Percentiles rank a stretch among this genome's conserved stretches.
These are phyloP conservation scores for Caenorhabditis japonica DNA, from an alignment of 2,888 invertebrate species.

Conservation along the genomic window DNA sequence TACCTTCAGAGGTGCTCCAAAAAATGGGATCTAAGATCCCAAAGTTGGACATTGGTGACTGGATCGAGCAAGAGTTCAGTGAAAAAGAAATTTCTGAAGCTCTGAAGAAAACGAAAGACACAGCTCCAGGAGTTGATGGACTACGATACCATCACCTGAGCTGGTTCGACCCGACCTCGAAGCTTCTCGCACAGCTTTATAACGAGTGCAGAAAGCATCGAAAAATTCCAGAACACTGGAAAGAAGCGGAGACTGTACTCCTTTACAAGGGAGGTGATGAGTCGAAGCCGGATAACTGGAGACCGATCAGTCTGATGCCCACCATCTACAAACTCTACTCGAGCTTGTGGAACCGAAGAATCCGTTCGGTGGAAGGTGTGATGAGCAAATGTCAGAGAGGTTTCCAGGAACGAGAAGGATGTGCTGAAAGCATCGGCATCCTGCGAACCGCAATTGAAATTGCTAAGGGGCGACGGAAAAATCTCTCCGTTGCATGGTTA, in stretches of 20 bases:
- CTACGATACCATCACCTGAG: not conserved
- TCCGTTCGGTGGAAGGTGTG: constrained; percentile 1
- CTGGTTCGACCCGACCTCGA: constrained; percentile 2
- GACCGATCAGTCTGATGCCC: constrained; percentile 9
- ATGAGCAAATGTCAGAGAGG: constrained; percentile 28
- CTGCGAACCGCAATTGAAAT: constrained; percentile 27
- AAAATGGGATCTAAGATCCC: constrained; percentile 5
- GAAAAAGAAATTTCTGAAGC: not conserved
- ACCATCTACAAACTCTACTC: constrained; percentile 9
- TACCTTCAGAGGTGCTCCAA: constrained; percentile 5
- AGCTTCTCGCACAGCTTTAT: not conserved
- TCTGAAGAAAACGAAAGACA: constrained; percentile 1
- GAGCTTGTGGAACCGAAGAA: constrained; percentile 11
- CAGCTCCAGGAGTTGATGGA: constrained; percentile 8
- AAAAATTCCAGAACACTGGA: constrained; percentile 17
- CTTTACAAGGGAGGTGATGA: constrained; percentile 21
- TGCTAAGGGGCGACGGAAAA: not conserved
- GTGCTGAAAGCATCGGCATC: constrained; percentile 27
- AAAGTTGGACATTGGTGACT: not conserved
- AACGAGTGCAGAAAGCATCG: not conserved
- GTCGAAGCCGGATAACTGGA: constrained; percentile 7
- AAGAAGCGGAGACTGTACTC: constrained; percentile 22
- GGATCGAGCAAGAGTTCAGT: not conserved
- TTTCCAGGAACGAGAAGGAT: constrained; percentile 20
- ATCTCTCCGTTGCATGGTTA: constrained; percentile 27